phyloP scores from a whole-genome alignment of 1,140 invertebrate species.

The Ceratoteleas bidentatus region DNA sequence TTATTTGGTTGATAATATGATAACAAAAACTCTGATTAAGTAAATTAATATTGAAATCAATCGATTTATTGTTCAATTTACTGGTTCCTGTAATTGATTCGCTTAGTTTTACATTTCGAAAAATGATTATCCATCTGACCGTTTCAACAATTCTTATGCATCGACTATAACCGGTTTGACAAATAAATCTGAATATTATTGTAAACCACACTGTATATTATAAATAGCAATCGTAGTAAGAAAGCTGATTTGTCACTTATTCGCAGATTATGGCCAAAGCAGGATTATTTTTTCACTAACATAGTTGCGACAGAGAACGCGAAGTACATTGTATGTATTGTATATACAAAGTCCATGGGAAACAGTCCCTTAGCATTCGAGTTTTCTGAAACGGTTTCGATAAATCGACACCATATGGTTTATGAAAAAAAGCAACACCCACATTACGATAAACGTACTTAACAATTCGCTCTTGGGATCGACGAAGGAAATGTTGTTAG shows the following conservation, averaged over 20 bases:
- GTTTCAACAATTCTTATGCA: too few species aligned
- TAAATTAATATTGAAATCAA: too few species aligned
- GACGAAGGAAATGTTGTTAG: conserved; percentile 60
- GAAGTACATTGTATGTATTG: conserved; percentile 74
- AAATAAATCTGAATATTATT: conserved; percentile 24
- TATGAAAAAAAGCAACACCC: too few species aligned
- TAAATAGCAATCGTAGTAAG: conserved; percentile 11
- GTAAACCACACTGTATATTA: conserved; percentile 29
- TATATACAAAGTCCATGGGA: conserved; percentile 72
- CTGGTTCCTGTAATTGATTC: too few species aligned
- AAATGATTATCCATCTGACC: too few species aligned
- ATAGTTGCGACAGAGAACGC: conserved; percentile 68
- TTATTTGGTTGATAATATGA: too few species aligned
- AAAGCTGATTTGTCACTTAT: conserved; percentile 56
- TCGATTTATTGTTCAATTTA: too few species aligned
- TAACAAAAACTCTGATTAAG: too few species aligned
- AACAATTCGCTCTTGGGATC: conserved; percentile 62
- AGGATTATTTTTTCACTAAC: conserved; percentile 81
- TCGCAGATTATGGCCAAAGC: conserved; percentile 79
- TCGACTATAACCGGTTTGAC: too few species aligned
- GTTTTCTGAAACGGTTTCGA: too few species aligned
- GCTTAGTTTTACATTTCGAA: too few species aligned
- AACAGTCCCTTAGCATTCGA: conserved; percentile 14
- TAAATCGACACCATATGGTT: too few species aligned
- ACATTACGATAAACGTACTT: conserved; percentile 73